A percentile compares a stretch with the other conserved stretches of the same genome.
These are phyloP conservation scores for Sternarchorhynchus goeldii DNA, from an alignment of 2,797 vertebrate genomes.

Conservation along the genomic window DNA sequence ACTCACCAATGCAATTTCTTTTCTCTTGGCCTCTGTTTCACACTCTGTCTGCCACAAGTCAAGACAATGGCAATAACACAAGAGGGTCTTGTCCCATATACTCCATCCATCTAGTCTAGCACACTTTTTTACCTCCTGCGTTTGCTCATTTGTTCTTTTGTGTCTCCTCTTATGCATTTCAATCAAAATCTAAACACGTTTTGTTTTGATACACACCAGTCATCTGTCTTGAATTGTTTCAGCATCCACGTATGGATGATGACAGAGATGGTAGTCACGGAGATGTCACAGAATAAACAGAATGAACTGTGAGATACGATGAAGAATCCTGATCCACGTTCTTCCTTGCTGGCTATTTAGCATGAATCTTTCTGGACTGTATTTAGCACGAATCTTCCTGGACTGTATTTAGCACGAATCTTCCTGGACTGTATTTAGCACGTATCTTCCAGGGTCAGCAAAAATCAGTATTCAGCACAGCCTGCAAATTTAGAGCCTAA, in stretches of 20 bases:
- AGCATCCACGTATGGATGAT: slow-evolving; percentile 37
- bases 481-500: not conserved
- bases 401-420: too few species aligned
- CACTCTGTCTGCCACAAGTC: not conserved
- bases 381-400: too few species aligned
- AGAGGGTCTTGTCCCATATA: not conserved
- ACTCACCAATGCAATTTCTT: slow-evolving; percentile 25
- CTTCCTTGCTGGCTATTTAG: too few species aligned
- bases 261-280: slow-evolving; percentile 27
- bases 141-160: not conserved
- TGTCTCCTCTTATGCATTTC: not conserved
- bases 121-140: too few species aligned
- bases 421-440: not conserved
- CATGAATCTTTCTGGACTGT: too few species aligned
- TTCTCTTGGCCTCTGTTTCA: slow-evolving; percentile 12
- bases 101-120: too few species aligned
- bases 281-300: slow-evolving; percentile 1
- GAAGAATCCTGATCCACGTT: slow-evolving; percentile 25
- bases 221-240: slow-evolving; percentile 17
- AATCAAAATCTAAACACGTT: not conserved
- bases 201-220: not conserved
- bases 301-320: not conserved
- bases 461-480: not conserved
- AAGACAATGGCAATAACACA: not conserved
- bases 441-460: not conserved